A percentile compares a stretch with the other conserved stretches of the same genome.
phyloP scores from a whole-genome alignment of 2,113 vertebrate genomes.

The Xenopus laevis region DNA sequence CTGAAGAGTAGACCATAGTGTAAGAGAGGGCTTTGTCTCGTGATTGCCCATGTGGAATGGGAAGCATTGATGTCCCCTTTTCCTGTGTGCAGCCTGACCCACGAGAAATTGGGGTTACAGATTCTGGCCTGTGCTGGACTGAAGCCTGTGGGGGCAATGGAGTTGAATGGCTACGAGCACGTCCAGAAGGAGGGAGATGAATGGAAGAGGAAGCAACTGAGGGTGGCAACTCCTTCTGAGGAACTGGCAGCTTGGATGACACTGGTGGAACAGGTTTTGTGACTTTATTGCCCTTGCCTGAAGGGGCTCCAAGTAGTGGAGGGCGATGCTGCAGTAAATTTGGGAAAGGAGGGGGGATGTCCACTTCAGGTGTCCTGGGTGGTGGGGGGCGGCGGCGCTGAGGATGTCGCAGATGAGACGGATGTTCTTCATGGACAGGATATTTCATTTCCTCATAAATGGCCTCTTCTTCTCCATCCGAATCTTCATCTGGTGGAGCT shows the following conservation, averaged over 20 bases:
- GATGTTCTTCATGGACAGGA: constrained; percentile 66
- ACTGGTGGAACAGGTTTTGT: constrained; percentile 27
- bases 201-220: constrained; percentile 49
- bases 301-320: constrained; percentile 82
- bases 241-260: constrained; percentile 62
- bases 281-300: constrained; percentile 53
- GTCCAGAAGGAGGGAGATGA: constrained; percentile 67
- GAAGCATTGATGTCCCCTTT: constrained; percentile 52
- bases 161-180: constrained; percentile 87
- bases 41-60: constrained; percentile 49
- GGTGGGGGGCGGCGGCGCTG: constrained; percentile 32
- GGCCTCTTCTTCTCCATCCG: constrained; percentile 80
- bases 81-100: constrained; percentile 65
- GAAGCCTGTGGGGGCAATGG: constrained; percentile 84
- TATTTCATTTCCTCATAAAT: constrained; percentile 95
- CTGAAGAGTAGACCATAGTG: constrained; percentile 57
- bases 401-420: constrained; percentile 42
- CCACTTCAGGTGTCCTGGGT: constrained; percentile 67
- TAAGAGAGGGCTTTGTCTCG: constrained; percentile 69
- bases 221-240: constrained; percentile 58
- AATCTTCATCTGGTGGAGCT: constrained; percentile 79
- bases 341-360: constrained; percentile 86
- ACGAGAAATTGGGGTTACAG: constrained; percentile 70
- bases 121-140: constrained; percentile 75
- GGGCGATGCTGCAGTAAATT: constrained; percentile 87